Conservation (phyloP, 2,797 vertebrate species). For the Pteronotus mesoamericanus region DNA sequence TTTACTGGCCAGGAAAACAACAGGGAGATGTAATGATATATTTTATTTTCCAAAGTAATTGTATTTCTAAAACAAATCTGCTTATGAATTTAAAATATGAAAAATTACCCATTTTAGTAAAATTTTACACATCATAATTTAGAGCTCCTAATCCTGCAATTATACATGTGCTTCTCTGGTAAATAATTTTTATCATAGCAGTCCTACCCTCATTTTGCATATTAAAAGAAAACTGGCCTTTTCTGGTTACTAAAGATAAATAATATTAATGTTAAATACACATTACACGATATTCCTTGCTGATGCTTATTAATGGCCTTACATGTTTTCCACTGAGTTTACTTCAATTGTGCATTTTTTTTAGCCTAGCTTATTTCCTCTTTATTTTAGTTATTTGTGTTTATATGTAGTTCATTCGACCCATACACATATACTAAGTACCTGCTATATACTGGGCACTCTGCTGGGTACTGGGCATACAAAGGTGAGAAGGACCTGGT, state of each 20-base stretch:
- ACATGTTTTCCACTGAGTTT: background rate
- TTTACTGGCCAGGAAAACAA: background rate
- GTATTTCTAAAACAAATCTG: conserved; percentile 5
- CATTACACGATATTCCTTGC: background rate
- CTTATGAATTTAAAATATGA: conserved; percentile 9
- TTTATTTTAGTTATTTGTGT: background rate
- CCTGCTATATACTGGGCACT: background rate
- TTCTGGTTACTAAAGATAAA: background rate
- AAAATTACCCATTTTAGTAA: conserved; percentile 23
- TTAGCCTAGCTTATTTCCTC: background rate
- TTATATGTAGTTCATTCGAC: background rate
- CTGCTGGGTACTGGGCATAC: no score
- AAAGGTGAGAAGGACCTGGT: no score
- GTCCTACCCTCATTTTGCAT: background rate
- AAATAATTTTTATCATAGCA: background rate
- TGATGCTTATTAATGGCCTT: background rate
- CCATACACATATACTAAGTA: background rate
- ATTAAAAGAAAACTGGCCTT: background rate
- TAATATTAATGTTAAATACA: background rate
- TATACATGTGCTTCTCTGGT: background rate
- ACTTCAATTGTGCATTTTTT: background rate
- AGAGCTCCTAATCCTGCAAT: background rate
- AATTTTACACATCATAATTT: background rate
- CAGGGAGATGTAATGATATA: background rate
- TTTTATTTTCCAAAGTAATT: conserved; percentile 38